Percentiles rank a stretch among this genome's conserved stretches.
Evolutionary conservation across 2,888 invertebrate genomes (phyloP).

Genomic region (Papilio gigon): DNA sequence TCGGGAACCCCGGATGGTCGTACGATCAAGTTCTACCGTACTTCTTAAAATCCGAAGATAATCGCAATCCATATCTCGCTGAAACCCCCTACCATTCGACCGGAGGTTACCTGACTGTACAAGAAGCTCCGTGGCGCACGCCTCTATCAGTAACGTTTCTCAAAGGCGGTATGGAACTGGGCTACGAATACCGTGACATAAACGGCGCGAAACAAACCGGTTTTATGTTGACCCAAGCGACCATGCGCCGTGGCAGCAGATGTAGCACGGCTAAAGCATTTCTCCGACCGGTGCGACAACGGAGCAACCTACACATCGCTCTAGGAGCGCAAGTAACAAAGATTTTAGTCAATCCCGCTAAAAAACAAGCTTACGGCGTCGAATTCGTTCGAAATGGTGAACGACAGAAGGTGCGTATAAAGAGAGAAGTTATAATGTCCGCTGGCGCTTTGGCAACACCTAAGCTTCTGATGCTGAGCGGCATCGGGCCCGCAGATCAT

Average conservation of each 20-base stretch:
- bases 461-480: constrained; percentile 95
- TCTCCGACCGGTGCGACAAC: constrained; percentile 88
- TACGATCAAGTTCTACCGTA: constrained; percentile 91
- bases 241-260: constrained; percentile 90
- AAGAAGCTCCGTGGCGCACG: constrained; percentile 92
- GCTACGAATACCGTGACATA: constrained; percentile 90
- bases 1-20: constrained; percentile 94
- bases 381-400: constrained; percentile 87
- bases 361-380: constrained; percentile 89
- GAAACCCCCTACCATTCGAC: constrained; percentile 88
- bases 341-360: constrained; percentile 85
- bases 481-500: constrained; percentile 91
- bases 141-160: constrained; percentile 91
- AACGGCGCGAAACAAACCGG: constrained; percentile 93
- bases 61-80: constrained; percentile 90
- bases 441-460: constrained; percentile 95
- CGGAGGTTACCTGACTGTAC: constrained; percentile 92
- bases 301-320: constrained; percentile 90
- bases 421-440: constrained; percentile 91
- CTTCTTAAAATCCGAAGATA: constrained; percentile 94
- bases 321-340: constrained; percentile 88
- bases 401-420: constrained; percentile 85
- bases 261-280: constrained; percentile 96
- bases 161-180: constrained; percentile 91
- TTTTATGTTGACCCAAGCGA: constrained; percentile 93